Base-by-base conservation (phyloP, 1,140 invertebrate species). In the Lasioglossum baleicum region DNA sequence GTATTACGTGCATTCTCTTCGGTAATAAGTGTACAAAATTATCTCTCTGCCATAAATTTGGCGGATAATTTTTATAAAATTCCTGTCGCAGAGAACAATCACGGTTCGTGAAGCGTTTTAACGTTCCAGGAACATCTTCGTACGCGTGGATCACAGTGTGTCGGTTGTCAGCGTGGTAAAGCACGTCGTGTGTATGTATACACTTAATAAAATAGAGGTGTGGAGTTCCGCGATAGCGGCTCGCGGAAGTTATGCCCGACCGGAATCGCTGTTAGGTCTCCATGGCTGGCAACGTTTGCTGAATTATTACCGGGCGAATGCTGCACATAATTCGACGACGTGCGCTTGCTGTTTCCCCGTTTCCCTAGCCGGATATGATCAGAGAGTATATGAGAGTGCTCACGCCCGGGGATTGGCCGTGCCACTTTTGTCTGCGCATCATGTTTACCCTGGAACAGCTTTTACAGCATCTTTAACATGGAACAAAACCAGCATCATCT, bases 201-300 rank as follows among this genome's bases (percentile, higher is more conserved):
- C 69, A 79, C 77, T 84, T 75, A 86, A 89, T 90, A 90, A 90
- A 91, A 83, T 82, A 88, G 86, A 88, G 88, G 89, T 87, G 89
- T 87, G 79, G 86, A 88, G 83, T 85, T 81, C 76, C 72, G 84
- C 87, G 89, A 91, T 90, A 90, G 86, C 89, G 78, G 63, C 68
- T 72, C 70, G 76, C 76, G 76, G 76, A 79, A 79, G 76, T 79
- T 79, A 79, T 79, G 76, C 31, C 61, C 76, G 76, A 65, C 76
- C 76, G 76, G 76, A 79, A 79, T 79, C 76, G 76, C 70, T 65
- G 76, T 66, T 73, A 77, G 48, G 68, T 69, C 35, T 66, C 65
- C 4, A 11, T 2, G 17, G 20, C 35, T 7, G 68, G 78, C 78
- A 80, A 61, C 64, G 72, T 75, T 80, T 65, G 60, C 35, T 79